Base-by-base conservation (phyloP, 2,113 vertebrate genomes). In the Brachyhypopomus occidentalis region DNA sequence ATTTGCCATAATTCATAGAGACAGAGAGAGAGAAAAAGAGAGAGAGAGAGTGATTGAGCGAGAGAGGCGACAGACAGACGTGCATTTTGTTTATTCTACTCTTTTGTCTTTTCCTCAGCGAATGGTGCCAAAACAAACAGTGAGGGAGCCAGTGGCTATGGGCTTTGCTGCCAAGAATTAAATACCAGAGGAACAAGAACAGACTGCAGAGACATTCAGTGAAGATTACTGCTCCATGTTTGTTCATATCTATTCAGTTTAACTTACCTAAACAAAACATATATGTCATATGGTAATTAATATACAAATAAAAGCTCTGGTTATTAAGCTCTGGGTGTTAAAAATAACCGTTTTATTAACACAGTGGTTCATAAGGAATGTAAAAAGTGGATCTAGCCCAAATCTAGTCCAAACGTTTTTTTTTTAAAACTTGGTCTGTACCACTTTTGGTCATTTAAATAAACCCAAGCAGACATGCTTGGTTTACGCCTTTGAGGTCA, bases 41-140 rank as follows among this genome's bases (percentile, higher is more conserved):
- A 63, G 16, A 45, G 25, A 75, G 23, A 59, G 22, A 27, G 73
- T 41, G 69, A 36, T 25, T 30, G 27, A 74, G 48, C 36, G 22
- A 30, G 41, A 66, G 55, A 70, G 59, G 45, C 41, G 41, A 52
- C 45, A 52, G 45, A 72, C 6, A 25, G 30, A 41, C 27, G 41
- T 70, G 66, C 66, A 20, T 75, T 84, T 80, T 34, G 78, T 87
- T 83, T 84, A 75, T 62, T 78, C 38, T 25, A 72, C 72, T 79
- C 80, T 67, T 77, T 80, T 80, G 83, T 84, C 27, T 63, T 83
- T 64, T 48, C 27, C 20, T 34, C 55, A 67, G 72, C 41, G 72
- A 58, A 16, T 52, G 64, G 73, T 79, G 79, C 64, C 82, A 84
- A 66, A 82, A 80, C 75, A 79, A 80, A 69, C 36, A 2, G 36